Percentiles rank a stretch among this genome's conserved stretches.
These are phyloP conservation scores for Poeciliopsis presidionis DNA, from an alignment of 2,797 vertebrate species.

Conservation along the genomic window DNA sequence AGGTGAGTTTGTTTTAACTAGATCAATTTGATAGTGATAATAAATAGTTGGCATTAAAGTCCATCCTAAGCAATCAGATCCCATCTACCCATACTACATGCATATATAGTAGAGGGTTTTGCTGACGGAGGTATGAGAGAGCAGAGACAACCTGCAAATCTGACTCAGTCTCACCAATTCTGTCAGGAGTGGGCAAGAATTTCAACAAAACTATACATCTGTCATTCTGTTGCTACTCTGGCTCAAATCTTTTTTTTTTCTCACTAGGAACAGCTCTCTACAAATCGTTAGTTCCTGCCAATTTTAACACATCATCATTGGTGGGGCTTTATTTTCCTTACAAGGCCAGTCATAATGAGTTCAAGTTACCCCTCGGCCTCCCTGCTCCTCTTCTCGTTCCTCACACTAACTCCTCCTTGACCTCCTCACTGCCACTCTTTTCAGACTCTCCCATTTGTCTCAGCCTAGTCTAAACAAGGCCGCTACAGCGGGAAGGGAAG, in stretches of 20 bases:
- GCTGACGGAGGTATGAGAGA: not conserved
- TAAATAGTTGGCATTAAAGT: not conserved
- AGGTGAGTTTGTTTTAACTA: not conserved
- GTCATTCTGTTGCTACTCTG: conserved; percentile 7
- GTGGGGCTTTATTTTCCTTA: conserved; percentile 66
- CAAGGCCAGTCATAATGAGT: conserved; percentile 59
- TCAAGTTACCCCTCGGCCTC: conserved; percentile 66
- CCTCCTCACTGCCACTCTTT: conserved; percentile 62
- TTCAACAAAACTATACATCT: conserved; percentile 16
- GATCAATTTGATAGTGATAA: not conserved
- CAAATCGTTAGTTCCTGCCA: conserved; percentile 55
- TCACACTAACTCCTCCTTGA: conserved; percentile 71
- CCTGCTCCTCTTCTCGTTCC: conserved; percentile 47
- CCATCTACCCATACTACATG: no score
- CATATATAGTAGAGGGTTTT: not conserved
- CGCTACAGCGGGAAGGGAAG: conserved; percentile 29
- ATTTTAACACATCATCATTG: conserved; percentile 68
- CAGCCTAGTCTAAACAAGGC: conserved; percentile 78
- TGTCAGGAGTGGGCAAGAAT: not conserved
- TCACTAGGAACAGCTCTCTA: conserved; percentile 34
- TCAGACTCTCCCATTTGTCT: conserved; percentile 76
- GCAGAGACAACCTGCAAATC: not conserved
- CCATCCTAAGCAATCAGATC: not conserved
- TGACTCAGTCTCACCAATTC: not conserved
- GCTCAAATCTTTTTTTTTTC: not conserved